Percentiles rank a stretch among this genome's conserved stretches.
These are phyloP conservation scores for Limnephilus rhombicus DNA, from an alignment of 2,888 invertebrate species.

Conservation along the genomic window DNA sequence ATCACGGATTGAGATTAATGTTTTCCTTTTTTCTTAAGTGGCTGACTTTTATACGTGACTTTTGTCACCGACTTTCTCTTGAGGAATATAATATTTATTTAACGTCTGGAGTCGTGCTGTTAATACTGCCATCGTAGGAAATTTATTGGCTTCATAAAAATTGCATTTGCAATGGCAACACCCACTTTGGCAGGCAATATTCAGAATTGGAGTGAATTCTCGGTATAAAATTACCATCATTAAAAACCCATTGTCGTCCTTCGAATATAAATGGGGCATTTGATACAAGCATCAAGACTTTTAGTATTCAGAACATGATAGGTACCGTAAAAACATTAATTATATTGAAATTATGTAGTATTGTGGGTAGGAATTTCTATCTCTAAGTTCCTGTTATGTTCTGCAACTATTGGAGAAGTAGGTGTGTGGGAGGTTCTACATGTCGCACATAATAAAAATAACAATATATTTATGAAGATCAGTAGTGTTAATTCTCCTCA, in stretches of 20 bases:
- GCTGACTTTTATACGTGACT: constrained; percentile 21
- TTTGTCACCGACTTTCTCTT: constrained; percentile 22
- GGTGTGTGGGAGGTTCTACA: neutral
- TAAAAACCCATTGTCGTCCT: constrained; percentile 27
- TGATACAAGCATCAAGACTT: neutral
- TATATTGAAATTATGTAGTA: neutral
- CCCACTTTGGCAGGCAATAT: constrained; percentile 30
- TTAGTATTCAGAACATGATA: neutral
- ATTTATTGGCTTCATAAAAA: constrained; percentile 57
- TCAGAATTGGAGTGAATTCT: constrained; percentile 41
- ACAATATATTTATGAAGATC: no score
- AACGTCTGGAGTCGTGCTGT: constrained; percentile 39
- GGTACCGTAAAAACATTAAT: neutral
- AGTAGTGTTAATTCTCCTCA: no score
- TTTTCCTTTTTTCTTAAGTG: constrained; percentile 8
- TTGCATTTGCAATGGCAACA: constrained; percentile 47
- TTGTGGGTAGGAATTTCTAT: neutral
- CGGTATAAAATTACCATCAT: constrained; percentile 39
- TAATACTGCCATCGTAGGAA: constrained; percentile 49
- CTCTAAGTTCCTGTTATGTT: neutral
- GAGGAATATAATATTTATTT: constrained; percentile 21
- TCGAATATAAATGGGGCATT: neutral
- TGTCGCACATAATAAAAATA: neutral
- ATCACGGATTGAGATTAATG: neutral
- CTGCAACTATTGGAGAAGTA: neutral